Evolutionary conservation across 1,140 invertebrate genomes (phyloP).

Genomic region (Hyposmocoma kahamanoa): DNA sequence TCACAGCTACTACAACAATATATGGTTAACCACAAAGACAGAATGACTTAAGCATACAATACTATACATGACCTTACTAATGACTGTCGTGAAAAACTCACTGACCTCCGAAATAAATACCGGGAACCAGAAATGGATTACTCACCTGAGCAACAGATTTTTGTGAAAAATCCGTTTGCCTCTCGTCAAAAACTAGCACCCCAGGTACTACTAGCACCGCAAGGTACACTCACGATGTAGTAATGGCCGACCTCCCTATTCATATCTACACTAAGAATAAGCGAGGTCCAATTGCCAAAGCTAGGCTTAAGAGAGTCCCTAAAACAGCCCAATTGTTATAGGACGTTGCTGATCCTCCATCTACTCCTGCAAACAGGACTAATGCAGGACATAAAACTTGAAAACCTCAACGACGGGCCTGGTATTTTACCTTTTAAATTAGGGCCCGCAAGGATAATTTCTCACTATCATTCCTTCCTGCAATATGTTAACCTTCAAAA

Average conservation of each 20-base stretch:
- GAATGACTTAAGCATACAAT: slow-evolving; percentile 18
- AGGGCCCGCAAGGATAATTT: slow-evolving; percentile 11
- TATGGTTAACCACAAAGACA: slow-evolving; percentile 13
- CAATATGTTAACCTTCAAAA: slow-evolving; percentile 12
- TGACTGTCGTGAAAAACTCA: slow-evolving; percentile 10
- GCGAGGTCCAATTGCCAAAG: slow-evolving; percentile 20
- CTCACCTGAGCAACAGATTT: slow-evolving; percentile 18
- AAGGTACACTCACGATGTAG: slow-evolving; percentile 20
- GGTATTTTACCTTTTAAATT: slow-evolving; percentile 18
- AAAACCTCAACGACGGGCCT: slow-evolving; percentile 15
- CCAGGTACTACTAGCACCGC: no score
- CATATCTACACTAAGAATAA: slow-evolving; percentile 24
- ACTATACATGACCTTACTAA: slow-evolving; percentile 17
- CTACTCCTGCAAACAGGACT: slow-evolving; percentile 2
- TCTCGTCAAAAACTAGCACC: slow-evolving; percentile 21
- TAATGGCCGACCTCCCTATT: slow-evolving; percentile 20
- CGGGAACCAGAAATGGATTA: slow-evolving; percentile 23
- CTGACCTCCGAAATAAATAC: slow-evolving; percentile 18
- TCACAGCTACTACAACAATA: slow-evolving; percentile 21
- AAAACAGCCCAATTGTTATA: slow-evolving; percentile 20
- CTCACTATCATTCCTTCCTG: slow-evolving; percentile 18
- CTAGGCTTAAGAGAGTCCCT: slow-evolving; percentile 15
- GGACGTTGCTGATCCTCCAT: slow-evolving; percentile 11
- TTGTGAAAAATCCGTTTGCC: slow-evolving; percentile 22
- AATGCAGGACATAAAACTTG: slow-evolving; percentile 1